Base-by-base conservation (phyloP, 2,888 invertebrate species). In the Macrophya annulata region DNA sequence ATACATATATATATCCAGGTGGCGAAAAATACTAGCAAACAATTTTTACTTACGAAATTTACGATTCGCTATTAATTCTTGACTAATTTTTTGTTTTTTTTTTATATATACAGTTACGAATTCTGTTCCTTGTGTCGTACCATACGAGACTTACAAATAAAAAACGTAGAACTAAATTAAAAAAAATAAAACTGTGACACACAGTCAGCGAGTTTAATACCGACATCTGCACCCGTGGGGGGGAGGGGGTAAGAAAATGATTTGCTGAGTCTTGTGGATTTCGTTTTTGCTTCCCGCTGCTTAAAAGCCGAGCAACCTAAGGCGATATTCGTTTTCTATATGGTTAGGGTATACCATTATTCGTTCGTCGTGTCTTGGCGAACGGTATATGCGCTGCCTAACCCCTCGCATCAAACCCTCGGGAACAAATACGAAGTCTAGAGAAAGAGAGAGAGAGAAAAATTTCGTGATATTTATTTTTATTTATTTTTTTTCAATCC, bases 211-310 rank as follows among this genome's bases (percentile, higher is more conserved):
- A 17, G 68, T 68, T 68, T 17, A 37, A 68, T 68, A 37, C 68
- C 68, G 37, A 68, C 68, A 37, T 68, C 37, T 68, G 21, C 21
- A 21, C 1, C n/a, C n/a, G n/a, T n/a, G n/a, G n/a, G n/a, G 68
- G 68, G 68, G 12, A 68, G 31, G n/a, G n/a, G n/a, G n/a, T n/a
- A n/a, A n/a, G n/a, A n/a, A n/a, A n/a, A 68, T 68, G 68, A 68
- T 68, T 37, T 37, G 68, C 68, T 68, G 68, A 68, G 68, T 68
- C 68, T 68, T 37, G 31, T 21, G 37, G 31, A 15, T 37, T 68
- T 68, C 4, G 31, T 68, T 68, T 68, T 68, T 68, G 68, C 68
- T 68, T 68, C 37, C 68, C 68, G 37, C 68, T 37, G 68, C 68
- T 68, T 37, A 68, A 68, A 68, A 68, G n/a, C 68, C 68, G 15